Base-by-base conservation (phyloP, 2,797 vertebrate species). In the Podargus strigoides region DNA sequence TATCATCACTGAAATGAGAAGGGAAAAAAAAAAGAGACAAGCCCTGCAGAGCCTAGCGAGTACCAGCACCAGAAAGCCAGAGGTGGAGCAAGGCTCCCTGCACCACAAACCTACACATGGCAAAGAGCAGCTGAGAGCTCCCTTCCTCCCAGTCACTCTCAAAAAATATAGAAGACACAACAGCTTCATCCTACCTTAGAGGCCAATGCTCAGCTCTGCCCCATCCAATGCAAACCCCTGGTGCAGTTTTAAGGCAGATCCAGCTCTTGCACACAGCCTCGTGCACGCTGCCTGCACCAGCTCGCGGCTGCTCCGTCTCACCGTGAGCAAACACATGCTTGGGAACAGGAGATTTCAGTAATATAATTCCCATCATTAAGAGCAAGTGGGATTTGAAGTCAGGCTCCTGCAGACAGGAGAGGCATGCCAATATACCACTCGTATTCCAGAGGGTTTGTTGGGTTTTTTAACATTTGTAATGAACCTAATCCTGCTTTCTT, bases 111-210 rank as follows among this genome's bases (percentile, higher is more conserved):
- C 42, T 44, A 24, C 46, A 12, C 1, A 3, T 0, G 10, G n/a
- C 24, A 18, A 59, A 23, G 2, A 21, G 15, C 36, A 32, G 13
- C 53, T 5, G 14, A 53, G n/a, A 44, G 30, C 46, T 42, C 69
- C 24, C 18, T 56, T 49, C 37, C 62, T 26, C 15, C 32, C 3
- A 34, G 30, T 37, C 44, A 20, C 39, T 3, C 26, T 26, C 50
- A 7, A 44, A 6, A 6, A 28, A 18, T 0, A 2, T 44, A 52
- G 37, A 22, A 41, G 52, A 46, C 14, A 5, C 1, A 1, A 50
- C 41, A 11, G 46, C n/a, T 46, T 30, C 68, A 32, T 9, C 44
- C 81, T 21, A 7, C 39, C 64, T 9, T 5, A 18, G 46, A 69
- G 41, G 53, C 12, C 49, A 46, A 17, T 6, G 1, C 42, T 6